Evolutionary conservation across 2,888 invertebrate species (phyloP).

Genomic region (Lasioglossum leucozonium): DNA sequence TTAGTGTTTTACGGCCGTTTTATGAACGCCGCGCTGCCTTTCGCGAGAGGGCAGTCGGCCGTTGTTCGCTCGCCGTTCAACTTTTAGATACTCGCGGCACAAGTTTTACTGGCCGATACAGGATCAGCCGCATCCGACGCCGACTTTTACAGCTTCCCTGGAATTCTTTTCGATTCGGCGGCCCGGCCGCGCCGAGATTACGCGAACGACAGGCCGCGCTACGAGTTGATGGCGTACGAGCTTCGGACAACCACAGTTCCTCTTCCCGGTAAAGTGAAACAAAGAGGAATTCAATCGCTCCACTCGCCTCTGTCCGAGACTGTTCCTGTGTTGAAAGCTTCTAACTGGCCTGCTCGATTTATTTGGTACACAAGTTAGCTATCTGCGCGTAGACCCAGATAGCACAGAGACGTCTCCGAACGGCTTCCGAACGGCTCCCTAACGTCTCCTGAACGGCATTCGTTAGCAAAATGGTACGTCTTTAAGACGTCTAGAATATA

Average conservation of each 20-base stretch:
- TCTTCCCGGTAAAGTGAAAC: constrained; percentile 16
- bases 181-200: neutral
- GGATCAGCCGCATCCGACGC: constrained; percentile 7
- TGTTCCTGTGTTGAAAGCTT: neutral
- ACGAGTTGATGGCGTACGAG: neutral
- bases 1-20: constrained; percentile 84
- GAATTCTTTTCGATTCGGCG: constrained; percentile 23
- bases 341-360: neutral
- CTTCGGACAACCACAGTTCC: neutral
- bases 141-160: constrained; percentile 21
- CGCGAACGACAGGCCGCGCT: neutral
- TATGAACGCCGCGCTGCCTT: constrained; percentile 81
- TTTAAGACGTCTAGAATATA: too few species aligned
- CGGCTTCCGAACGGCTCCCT: too few species aligned
- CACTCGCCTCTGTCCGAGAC: too few species aligned
- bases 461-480: too few species aligned
- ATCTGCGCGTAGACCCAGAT: too few species aligned
- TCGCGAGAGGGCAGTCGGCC: constrained; percentile 14
- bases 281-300: neutral
- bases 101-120: constrained; percentile 28
- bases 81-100: constrained; percentile 20
- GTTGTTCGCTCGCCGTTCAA: constrained; percentile 32
- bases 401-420: too few species aligned
- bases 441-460: too few species aligned
- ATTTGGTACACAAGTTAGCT: neutral